Evolutionary conservation across 2,888 invertebrate genomes (phyloP), one percentile per base, ranked within the genome.

Genomic region (Isotomurus palustris): DNA sequence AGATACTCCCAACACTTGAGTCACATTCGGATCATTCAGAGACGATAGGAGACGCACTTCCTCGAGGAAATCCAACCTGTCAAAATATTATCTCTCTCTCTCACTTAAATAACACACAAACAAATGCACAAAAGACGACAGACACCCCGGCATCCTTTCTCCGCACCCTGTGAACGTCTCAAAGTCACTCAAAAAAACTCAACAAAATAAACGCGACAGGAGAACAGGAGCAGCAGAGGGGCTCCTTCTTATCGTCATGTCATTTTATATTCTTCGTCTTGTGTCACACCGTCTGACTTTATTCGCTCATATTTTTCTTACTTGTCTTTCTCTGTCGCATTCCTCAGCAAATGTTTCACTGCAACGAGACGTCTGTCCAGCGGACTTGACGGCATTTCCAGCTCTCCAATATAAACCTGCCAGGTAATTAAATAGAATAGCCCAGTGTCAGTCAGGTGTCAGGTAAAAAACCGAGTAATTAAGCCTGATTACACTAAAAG

Each of bases 1-100:
- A 74, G 89, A 89, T 69, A 89, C 80, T 24, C 90, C 91, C 53
- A 91, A 81, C 67, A 91, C 85, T 63, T 88, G 81, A 44, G 89
- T 88, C 64, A 92, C 82, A 76, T 91, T 91, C 36, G 86, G 83
- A 76, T 92, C 89, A 62, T 87, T 87, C 50, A 92, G 77, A 12
- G 88, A 86, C 1, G 89, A 86, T 72, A 92, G 78, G 64, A 91
- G 86, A 73, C 87, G 83, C 19, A 91, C 87, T 76, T 91, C 91
- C 53, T 88, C 82, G 74, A 88, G 86, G 74, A 91, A 91, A 73
- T 91, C 89, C 73, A 84, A 81, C 77, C 91, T 91, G 76, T 25
- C 38, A 53, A 1, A 77, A 75, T 35, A 50, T 44, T 25, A 44
- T 21, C 28, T 32, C 8, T 52, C 24, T 19, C 24, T 14, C 19